Conservation (phyloP, 2,797 vertebrate genomes). For the Phrynocephalus forsythii region DNA sequence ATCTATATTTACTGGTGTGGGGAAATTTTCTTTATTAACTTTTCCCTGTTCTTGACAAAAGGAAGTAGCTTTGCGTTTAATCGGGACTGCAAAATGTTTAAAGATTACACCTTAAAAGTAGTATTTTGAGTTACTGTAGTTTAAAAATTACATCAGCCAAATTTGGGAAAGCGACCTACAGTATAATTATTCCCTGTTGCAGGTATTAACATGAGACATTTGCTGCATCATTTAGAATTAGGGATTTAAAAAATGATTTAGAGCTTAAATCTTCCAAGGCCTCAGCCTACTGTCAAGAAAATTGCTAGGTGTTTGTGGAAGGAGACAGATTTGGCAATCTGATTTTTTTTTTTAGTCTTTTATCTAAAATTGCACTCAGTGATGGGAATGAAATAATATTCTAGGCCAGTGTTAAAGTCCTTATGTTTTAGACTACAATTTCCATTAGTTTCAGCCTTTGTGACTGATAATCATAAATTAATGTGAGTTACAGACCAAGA, state of each 20-base stretch:
- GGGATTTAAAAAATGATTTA: conserved; percentile 33
- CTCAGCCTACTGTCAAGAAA: conserved; percentile 26
- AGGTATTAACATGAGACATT: conserved; percentile 14
- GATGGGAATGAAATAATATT: neutral
- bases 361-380: neutral
- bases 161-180: conserved; percentile 17
- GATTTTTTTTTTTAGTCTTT: neutral
- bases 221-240: conserved; percentile 29
- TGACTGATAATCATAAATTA: neutral
- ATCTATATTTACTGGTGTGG: conserved; percentile 58
- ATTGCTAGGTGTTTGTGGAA: conserved; percentile 10
- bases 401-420: neutral
- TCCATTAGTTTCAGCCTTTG: neutral
- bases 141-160: conserved; percentile 10
- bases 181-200: conserved; percentile 27
- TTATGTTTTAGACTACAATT: neutral
- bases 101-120: neutral
- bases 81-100: neutral
- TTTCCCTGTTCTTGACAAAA: neutral
- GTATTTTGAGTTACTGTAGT: conserved; percentile 7
- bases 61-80: neutral
- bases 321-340: neutral
- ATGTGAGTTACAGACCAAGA: neutral
- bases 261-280: conserved; percentile 12
- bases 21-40: conserved; percentile 49